Conservation (phyloP, 2,113 vertebrate species). For the Coptodon rendalli region DNA sequence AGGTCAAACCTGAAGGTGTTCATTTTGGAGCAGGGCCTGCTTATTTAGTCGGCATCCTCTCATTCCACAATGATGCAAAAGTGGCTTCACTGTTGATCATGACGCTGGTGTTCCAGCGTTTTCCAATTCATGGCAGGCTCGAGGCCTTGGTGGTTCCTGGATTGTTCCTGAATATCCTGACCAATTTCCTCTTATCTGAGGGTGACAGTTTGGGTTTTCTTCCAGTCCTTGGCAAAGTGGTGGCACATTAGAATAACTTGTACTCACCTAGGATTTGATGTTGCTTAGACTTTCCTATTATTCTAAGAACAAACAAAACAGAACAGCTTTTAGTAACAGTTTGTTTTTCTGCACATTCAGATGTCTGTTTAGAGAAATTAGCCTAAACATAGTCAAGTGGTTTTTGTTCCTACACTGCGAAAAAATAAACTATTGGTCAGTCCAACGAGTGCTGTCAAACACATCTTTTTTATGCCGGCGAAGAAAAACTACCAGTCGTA, state of each 20-base stretch:
- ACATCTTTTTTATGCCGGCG: background rate
- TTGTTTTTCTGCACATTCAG: background rate
- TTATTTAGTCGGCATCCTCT: background rate
- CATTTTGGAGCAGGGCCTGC: background rate
- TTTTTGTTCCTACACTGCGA: background rate
- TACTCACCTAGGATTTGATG: background rate
- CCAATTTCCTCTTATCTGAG: background rate
- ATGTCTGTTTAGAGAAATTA: background rate
- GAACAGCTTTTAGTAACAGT: background rate
- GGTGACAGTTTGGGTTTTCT: background rate
- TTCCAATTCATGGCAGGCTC: background rate
- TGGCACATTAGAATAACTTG: background rate
- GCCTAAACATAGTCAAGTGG: background rate
- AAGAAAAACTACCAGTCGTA: background rate
- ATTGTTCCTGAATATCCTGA: background rate
- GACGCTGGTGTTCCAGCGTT: fast-evolving
- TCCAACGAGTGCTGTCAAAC: background rate
- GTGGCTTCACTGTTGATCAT: background rate
- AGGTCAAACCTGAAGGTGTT: fast-evolving
- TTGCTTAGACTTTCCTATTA: background rate
- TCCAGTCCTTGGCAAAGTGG: background rate
- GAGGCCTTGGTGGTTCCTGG: background rate
- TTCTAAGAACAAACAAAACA: background rate
- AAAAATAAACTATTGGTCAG: background rate
- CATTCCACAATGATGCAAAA: background rate